Base-by-base conservation (phyloP, 2,113 vertebrate genomes). In the Cariama cristata region DNA sequence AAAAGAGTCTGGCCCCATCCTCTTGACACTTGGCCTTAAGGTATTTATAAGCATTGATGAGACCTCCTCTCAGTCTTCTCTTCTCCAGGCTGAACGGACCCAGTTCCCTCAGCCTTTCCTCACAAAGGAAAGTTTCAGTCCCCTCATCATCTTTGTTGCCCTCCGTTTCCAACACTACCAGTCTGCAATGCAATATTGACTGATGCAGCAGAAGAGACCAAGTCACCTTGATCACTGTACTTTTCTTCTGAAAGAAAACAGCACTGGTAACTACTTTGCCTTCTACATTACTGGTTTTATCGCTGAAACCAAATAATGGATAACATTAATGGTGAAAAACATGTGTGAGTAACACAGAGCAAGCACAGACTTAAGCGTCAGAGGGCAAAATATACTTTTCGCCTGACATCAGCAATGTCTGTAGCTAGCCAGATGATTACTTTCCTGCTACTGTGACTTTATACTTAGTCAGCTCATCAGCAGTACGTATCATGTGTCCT, bases 391-490 rank as follows among this genome's bases (percentile, higher is more conserved):
- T 80, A 81, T 6, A 74, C 77, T 79, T 91, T 93, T 81, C 1
- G 4, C 64, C 79, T 86, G 79, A 91, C 92, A 90, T 86, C 92
- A 96, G 94, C 96, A 84, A 49, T 23, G 60, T 72, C 79, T 81
- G 55, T 11, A 74, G 58, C 76, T 45, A 66, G 72, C 71, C 50
- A 20, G 19, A 2, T 50, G 72, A 77, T 86, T 71, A 50, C 73
- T 75, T 81, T 67, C 63, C 72, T 87, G 59, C 47, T 88, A 24
- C 62, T 38, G 52, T 66, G 79, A 90, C 60, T 79, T 86, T 86
- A 68, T 38, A 86, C 72, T 93, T 62, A 68, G 90, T 66, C 77
- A 93, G 82, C 64, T 66, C 42, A 56, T 55, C 82, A 91, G 53
- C 56, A 74, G 11, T 6, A 63, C 0, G 0, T 52, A 83, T 71